Base-by-base conservation (phyloP, 2,113 vertebrate species). In the Lampris incognitus region DNA sequence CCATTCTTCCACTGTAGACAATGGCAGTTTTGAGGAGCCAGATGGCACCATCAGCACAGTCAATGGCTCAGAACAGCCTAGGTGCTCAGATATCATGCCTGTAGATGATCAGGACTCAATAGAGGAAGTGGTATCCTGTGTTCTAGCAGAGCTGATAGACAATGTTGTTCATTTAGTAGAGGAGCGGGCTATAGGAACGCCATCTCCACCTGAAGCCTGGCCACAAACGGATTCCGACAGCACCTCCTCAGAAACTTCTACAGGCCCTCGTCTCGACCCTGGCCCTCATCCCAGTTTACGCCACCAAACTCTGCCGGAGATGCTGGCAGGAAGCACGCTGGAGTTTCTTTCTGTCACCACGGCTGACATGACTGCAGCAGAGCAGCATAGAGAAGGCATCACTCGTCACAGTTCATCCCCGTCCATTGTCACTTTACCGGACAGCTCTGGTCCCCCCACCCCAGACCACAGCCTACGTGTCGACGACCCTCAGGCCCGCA, bases 331-430 rank as follows among this genome's bases (percentile, higher is more conserved):
- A 66, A 91, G 93, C 39, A 94, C 93, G 0, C 67, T 95, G 59
- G 94, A 93, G 78, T 93, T 95, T 68, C 74, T 94, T 39, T 80
- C 89, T 7, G 90, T 91, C 9, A 58, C 87, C 9, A 11, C 63
- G 1, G 69, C 66, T 7, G 84, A 87, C 39, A 5, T 54, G 10
- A 74, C 51, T 13, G 81, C 66, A 78, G 94, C 89, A 63, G 95
- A 95, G 85, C 93, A 94, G 44, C 86, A 93, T 83, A 91, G 84
- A 67, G 96, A 96, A 55, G 96, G 95, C 74, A 97, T 98, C 55
- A 96, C 95, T n/a, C 95, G 96, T 73, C 97, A 98, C 60, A 97
- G 96, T 75, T 98, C 97, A 3, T 98, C 97, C 4, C 96, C 97
- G n/a, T 98, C 96, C 70, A 97, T 98, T 54, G 91, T 95, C 73